Evolutionary conservation across 1,140 invertebrate species (phyloP).

Genomic region (Platyscapa corneri): DNA sequence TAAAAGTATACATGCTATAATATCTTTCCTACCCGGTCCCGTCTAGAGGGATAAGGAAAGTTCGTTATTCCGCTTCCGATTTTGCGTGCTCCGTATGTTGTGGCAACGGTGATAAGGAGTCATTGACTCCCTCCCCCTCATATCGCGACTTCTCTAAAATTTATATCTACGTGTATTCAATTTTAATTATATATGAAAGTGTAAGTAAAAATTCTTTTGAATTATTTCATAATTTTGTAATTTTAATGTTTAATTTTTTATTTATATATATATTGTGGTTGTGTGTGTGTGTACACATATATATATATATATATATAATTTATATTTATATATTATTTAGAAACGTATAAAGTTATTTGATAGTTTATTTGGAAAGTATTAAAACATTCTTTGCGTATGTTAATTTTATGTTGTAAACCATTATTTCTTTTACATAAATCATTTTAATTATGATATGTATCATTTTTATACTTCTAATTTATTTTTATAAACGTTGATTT

Average conservation of each 20-base stretch:
- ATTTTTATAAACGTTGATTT: slow-evolving; percentile 1
- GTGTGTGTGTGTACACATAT: no score
- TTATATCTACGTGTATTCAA: background rate
- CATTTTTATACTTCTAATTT: background rate
- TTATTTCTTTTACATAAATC: background rate
- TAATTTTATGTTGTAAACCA: background rate
- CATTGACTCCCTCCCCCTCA: background rate
- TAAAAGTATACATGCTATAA: no score
- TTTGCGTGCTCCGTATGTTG: no score
- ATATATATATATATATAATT: no score
- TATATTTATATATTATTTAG: background rate
- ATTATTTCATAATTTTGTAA: background rate
- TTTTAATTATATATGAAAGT: background rate
- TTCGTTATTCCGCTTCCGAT: no score
- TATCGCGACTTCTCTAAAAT: background rate
- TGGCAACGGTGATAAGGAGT: no score
- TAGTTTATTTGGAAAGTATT: background rate
- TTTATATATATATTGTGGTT: background rate
- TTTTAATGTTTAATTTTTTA: background rate
- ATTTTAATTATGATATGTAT: slow-evolving; percentile 3
- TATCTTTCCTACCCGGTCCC: no score
- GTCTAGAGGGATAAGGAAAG: no score
- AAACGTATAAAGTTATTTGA: background rate
- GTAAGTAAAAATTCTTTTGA: slow-evolving; percentile 3
- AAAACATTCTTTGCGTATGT: background rate